Evolutionary conservation across 2,113 vertebrate species (phyloP).

Genomic region (Pyxicephalus adspersus): DNA sequence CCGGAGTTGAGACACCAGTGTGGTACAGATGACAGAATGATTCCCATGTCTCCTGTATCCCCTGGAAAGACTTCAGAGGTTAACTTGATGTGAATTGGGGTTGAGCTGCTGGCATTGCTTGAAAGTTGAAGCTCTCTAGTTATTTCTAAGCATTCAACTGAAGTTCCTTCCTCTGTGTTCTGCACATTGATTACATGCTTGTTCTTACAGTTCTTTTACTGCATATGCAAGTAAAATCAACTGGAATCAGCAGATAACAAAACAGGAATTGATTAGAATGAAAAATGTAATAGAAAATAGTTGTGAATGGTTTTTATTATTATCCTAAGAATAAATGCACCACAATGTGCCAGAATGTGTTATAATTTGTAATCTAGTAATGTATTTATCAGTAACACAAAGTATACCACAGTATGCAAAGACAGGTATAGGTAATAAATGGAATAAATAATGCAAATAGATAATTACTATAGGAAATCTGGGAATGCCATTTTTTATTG

Average conservation of each 20-base stretch:
- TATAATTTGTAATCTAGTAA: background rate
- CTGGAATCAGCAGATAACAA: background rate
- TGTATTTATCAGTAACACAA: slow-evolving; percentile 1
- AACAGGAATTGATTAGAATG: background rate
- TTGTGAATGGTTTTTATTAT: background rate
- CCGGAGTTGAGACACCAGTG: background rate
- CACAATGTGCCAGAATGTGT: background rate
- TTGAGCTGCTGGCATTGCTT: slow-evolving; percentile 42
- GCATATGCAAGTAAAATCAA: background rate
- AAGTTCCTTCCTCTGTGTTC: slow-evolving; percentile 17
- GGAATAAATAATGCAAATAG: background rate
- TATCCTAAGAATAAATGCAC: background rate
- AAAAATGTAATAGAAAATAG: background rate
- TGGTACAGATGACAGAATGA: slow-evolving; percentile 23
- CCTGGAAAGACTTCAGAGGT: slow-evolving; percentile 42
- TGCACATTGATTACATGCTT: slow-evolving; percentile 9
- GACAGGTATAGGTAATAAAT: background rate
- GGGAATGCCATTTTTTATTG: too few relatives aligned
- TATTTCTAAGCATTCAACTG: slow-evolving; percentile 18
- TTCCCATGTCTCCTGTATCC: slow-evolving; percentile 5
- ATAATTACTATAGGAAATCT: too few relatives aligned
- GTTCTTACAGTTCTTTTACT: background rate
- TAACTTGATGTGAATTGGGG: slow-evolving; percentile 36
- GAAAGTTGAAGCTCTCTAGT: slow-evolving; percentile 15
- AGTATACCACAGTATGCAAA: slow-evolving; percentile 14